Percentiles rank a stretch among this genome's conserved stretches.
Conservation (phyloP, 2,797 vertebrate species). For the Alectoris magna region DNA sequence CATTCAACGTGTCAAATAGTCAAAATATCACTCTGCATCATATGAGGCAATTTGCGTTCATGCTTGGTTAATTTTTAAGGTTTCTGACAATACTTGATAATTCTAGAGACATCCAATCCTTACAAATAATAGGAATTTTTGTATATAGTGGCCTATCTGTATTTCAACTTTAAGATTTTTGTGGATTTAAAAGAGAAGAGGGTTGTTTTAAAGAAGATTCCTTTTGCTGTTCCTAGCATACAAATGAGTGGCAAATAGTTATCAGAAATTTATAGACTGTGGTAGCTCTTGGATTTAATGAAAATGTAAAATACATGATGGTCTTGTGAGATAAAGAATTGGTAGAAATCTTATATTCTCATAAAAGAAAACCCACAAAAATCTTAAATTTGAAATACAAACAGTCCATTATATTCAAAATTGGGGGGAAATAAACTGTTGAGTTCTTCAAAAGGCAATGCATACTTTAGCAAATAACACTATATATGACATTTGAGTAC, state of each 20-base stretch:
- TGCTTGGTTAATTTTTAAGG: not conserved
- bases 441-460: not conserved
- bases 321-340: not conserved
- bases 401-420: too few relatives aligned
- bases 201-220: not conserved
- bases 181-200: not conserved
- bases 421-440: not conserved
- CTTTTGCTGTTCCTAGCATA: not conserved
- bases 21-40: not conserved
- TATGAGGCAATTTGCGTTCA: not conserved
- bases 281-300: not conserved
- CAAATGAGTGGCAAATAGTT: slow-evolving; percentile 7
- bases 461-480: not conserved
- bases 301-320: not conserved
- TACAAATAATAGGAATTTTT: not conserved
- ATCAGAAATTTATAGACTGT: not conserved
- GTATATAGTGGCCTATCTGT: not conserved
- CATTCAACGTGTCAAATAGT: not conserved
- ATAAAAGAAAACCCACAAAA: not conserved
- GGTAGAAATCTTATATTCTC: not conserved
- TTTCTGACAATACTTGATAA: not conserved
- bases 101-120: not conserved
- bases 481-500: not conserved
- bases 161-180: not conserved
- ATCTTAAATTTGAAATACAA: too few relatives aligned